These are phyloP conservation scores for Phataginus tricuspis DNA, from an alignment of 2,797 vertebrate species.

Conservation along the genomic window DNA sequence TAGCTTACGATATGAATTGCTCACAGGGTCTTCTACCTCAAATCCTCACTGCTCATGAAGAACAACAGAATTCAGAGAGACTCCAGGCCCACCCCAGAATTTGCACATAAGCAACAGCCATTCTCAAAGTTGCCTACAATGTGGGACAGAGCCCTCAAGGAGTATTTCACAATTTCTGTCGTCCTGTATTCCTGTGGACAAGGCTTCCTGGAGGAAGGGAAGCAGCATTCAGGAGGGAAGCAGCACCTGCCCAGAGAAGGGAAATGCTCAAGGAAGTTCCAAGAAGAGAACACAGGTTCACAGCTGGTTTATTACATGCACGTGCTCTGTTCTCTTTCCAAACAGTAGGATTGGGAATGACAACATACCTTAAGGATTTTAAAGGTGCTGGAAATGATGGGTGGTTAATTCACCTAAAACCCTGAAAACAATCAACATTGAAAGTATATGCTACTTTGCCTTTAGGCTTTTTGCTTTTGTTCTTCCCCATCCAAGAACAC, in stretches of 20 bases:
- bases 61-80: neutral
- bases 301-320: slow-evolving; percentile 18
- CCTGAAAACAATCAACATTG: neutral
- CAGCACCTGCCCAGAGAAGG: slow-evolving; percentile 34
- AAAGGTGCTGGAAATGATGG: slow-evolving; percentile 38
- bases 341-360: slow-evolving; percentile 8
- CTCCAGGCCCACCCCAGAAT: neutral
- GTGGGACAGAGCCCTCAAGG: neutral
- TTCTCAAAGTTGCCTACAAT: neutral
- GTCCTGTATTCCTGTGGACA: neutral
- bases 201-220: too few relatives aligned
- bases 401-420: neutral
- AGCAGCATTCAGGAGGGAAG: neutral
- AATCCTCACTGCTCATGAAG: neutral
- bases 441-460: neutral
- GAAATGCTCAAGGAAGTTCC: slow-evolving; percentile 13
- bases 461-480: neutral
- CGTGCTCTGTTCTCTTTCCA: slow-evolving; percentile 38
- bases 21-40: neutral
- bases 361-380: slow-evolving; percentile 37
- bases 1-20: neutral
- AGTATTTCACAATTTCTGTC: neutral
- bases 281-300: slow-evolving; percentile 5
- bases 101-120: neutral
- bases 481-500: neutral